Conservation (phyloP, 2,113 vertebrate species). For the Callionymus lyra region DNA sequence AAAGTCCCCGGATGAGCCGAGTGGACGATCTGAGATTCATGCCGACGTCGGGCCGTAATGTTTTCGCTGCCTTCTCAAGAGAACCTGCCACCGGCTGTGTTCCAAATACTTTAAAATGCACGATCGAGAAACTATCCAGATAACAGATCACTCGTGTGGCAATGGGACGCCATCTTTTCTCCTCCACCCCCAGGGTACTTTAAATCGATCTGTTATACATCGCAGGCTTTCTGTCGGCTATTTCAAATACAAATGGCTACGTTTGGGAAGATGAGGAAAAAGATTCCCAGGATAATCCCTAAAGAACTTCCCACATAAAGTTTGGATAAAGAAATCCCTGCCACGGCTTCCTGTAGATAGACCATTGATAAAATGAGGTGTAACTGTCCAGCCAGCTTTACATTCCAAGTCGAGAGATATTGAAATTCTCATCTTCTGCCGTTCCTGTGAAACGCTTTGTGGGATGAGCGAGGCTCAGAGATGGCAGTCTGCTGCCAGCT, state of each 20-base stretch:
- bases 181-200: conserved; percentile 16
- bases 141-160: conserved; percentile 64
- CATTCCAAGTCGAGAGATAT: too few species aligned
- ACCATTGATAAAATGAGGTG: conserved; percentile 22
- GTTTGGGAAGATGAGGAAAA: too few species aligned
- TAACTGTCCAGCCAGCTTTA: conserved; percentile 20
- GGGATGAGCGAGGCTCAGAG: conserved; percentile 9
- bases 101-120: conserved; percentile 94
- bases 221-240: conserved; percentile 18
- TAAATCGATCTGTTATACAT: conserved; percentile 24
- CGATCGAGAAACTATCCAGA: conserved; percentile 94
- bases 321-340: conserved; percentile 24
- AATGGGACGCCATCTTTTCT: conserved; percentile 50
- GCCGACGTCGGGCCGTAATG: conserved; percentile 71
- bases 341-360: conserved; percentile 12
- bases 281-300: conserved; percentile 11
- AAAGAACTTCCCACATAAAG: conserved; percentile 3
- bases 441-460: conserved; percentile 3
- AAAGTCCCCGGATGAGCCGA: conserved; percentile 62
- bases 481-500: conserved; percentile 30
- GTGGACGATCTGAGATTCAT: conserved; percentile 76
- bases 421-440: neutral
- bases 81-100: conserved; percentile 74
- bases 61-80: conserved; percentile 76
- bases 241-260: conserved; percentile 10